Base-by-base conservation (phyloP, 2,888 invertebrate genomes). In the Scrobipalpa costella region DNA sequence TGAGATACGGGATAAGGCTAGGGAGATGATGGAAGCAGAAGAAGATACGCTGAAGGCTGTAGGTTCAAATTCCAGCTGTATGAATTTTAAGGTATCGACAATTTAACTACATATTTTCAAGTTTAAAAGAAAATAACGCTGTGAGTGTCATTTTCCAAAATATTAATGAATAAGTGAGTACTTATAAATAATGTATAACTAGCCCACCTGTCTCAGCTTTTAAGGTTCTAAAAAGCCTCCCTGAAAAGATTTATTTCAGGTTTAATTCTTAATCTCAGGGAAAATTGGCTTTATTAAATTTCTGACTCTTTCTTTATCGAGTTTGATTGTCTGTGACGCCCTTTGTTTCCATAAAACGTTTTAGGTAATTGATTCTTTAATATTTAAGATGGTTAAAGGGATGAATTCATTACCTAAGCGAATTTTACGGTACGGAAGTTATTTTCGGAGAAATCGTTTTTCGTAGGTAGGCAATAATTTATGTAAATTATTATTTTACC, bases 211-310 rank as follows among this genome's bases (percentile, higher is more conserved):
- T 36, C 11, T 2, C 27, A 27, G 27, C 27, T 27, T 27, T 27
- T 27, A 27, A 40, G 13, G 2, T 3, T 13, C 40, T 13, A 13
- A 40, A 52, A 59, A 34, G 17, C 47, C 40, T 11, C 61, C 62
- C 63, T 64, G 57, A 63, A 15, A 40, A 44, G 44, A 44, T 44
- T 44, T 44, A 44, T 15, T 44, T 44, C 44, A 44, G 15, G 7
- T 44, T n/a, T 44, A 44, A 44, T 44, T 44, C 44, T 15, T 5
- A 44, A 44, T 44, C 44, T 44, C n/a, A 15, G 15, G 64, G 65
- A 64, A 67, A 64, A 66, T 64, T 63, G 65, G 62, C 57, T 61
- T 64, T 65, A 64, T 64, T 64, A 66, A 68, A 68, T 68, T 68
- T 57, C 64, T 60, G 27, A 44, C 57, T 63, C 64, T 62, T 63